Evolutionary conservation across 2,797 vertebrate genomes (phyloP).

Genomic region (Syngnathus rostellatus): DNA sequence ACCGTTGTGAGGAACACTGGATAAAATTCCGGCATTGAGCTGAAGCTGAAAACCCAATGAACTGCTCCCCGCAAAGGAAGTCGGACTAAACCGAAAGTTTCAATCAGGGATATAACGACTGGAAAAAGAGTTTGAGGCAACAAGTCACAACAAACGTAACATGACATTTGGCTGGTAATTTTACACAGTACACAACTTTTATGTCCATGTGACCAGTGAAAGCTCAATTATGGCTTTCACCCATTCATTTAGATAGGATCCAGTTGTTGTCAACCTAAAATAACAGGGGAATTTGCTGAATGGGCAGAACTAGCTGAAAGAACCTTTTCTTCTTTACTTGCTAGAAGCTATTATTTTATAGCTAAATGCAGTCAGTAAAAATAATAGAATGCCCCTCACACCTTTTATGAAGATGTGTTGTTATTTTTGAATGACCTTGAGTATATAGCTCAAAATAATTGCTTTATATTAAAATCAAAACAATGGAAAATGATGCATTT

Average conservation of each 20-base stretch:
- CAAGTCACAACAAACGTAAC: constrained; percentile 7
- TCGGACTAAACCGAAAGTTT: background rate
- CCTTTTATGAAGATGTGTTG: background rate
- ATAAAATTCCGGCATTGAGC: background rate
- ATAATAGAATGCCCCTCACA: constrained; percentile 3
- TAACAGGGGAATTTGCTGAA: constrained; percentile 9
- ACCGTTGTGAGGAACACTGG: background rate
- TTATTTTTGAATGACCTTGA: background rate
- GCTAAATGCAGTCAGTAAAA: background rate
- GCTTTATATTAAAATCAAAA: background rate
- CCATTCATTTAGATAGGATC: constrained; percentile 10
- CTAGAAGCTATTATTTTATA: constrained; percentile 2
- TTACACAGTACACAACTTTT: constrained; percentile 9
- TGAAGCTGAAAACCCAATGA: background rate
- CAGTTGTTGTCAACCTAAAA: constrained; percentile 6
- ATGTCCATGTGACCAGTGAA: constrained; percentile 3
- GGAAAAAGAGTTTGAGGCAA: constrained; percentile 2
- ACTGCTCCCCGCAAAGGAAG: constrained; percentile 1
- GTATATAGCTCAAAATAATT: background rate
- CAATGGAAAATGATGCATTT: background rate
- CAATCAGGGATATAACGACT: constrained; percentile 2
- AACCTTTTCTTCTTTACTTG: background rate
- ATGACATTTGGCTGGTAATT: constrained; percentile 5
- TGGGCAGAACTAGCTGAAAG: background rate
- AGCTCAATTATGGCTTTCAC: constrained; percentile 9